These are phyloP conservation scores for Hymenochirus boettgeri DNA, from an alignment of 2,113 vertebrate species.

Conservation along the genomic window DNA sequence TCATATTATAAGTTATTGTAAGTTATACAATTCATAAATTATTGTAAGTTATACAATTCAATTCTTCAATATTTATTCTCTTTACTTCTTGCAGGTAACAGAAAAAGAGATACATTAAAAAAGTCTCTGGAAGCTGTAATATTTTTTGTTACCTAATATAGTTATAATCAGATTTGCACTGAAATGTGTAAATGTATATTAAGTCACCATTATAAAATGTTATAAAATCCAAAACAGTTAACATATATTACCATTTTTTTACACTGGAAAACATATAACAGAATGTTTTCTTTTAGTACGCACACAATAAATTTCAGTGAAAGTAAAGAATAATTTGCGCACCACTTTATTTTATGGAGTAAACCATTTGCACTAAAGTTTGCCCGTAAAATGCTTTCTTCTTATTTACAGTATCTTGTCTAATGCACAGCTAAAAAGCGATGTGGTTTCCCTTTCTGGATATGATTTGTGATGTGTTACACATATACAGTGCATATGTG, in stretches of 20 bases:
- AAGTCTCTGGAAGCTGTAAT: not conserved
- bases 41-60: too few species aligned
- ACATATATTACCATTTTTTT: not conserved
- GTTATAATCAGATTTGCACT: not conserved
- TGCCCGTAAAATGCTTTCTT: not conserved
- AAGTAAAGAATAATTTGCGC: slow-evolving; percentile 17
- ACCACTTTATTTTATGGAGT: slow-evolving; percentile 25
- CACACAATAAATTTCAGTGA: slow-evolving; percentile 29
- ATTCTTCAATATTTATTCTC: too few species aligned
- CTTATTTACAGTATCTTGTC: slow-evolving; percentile 1
- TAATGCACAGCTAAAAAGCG: not conserved
- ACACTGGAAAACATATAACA: not conserved
- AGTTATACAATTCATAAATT: too few species aligned
- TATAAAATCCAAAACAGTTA: not conserved
- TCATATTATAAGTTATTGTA: too few species aligned
- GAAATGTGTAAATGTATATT: not conserved
- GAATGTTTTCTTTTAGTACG: slow-evolving; percentile 2
- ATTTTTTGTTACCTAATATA: not conserved
- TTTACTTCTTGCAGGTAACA: not conserved
- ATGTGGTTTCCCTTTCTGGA: not conserved
- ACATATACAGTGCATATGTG: too few species aligned
- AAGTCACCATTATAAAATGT: not conserved
- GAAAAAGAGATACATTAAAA: not conserved
- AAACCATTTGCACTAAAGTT: slow-evolving; percentile 18
- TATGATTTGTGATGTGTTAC: too few species aligned